Evolutionary conservation across 1,140 invertebrate genomes (phyloP), one percentile per base, ranked within the genome.

Genomic region (Phthorimaea operculella): DNA sequence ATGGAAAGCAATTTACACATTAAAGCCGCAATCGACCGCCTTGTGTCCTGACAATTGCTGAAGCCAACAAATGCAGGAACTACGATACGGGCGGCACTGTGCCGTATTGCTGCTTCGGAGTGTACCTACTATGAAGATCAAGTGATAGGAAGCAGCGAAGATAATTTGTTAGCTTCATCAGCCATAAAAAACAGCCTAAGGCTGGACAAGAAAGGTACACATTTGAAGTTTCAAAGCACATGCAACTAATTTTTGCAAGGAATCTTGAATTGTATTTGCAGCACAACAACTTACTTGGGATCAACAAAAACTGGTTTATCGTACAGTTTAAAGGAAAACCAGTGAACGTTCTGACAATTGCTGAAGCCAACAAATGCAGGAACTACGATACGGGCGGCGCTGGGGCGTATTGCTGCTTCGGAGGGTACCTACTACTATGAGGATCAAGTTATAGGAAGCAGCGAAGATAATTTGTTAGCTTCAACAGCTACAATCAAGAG

Each of bases 301-400:
- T n/a, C n/a, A n/a, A n/a, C n/a, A n/a, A n/a, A n/a, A n/a, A n/a
- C n/a, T n/a, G n/a, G n/a, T n/a, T n/a, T n/a, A n/a, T n/a, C n/a
- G n/a, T n/a, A n/a, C n/a, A n/a, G n/a, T n/a, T n/a, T n/a, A n/a
- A n/a, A n/a, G n/a, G n/a, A n/a, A n/a, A n/a, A n/a, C n/a, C n/a
- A n/a, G n/a, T n/a, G n/a, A n/a, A n/a, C n/a, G n/a, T n/a, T n/a
- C 10, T 62, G 60, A 72, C 70, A 66, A 72, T 70, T 66, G 65
- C 60, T 61, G 62, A 69, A 59, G 56, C 59, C 59, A 62, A 64
- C 66, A 60, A 66, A 66, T 68, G 60, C 58, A 63, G 64, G 66
- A 59, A 58, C 59, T 58, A 39, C 58, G 64, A 66, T 69, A 61
- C 58, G 55, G 44, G 62, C 60, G 51, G 64, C 54, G 64, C 70